These are phyloP conservation scores for Arctopsyche grandis DNA, from an alignment of 1,140 invertebrate species.

Conservation along the genomic window DNA sequence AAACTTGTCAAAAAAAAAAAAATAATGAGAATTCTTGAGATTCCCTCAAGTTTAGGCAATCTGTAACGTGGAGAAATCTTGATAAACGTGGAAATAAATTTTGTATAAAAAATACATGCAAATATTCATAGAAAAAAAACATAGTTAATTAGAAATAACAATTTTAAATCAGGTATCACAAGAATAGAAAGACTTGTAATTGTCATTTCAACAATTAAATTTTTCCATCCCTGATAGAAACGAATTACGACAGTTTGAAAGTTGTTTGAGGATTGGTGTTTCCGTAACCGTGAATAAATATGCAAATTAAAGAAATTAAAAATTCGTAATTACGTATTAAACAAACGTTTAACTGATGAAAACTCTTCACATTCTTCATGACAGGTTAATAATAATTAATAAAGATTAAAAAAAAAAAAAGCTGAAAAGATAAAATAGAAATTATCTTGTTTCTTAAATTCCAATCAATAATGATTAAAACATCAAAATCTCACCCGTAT, in stretches of 20 bases:
- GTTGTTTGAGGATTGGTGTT: constrained; percentile 22
- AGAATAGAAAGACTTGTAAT: not conserved
- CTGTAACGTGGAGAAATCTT: not conserved
- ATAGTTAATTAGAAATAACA: not conserved
- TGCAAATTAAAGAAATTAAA: not conserved
- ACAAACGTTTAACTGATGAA: no score
- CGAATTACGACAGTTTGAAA: not conserved
- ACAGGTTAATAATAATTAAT: no score
- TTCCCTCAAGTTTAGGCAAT: not conserved
- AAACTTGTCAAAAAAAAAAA: not conserved
- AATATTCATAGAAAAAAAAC: not conserved
- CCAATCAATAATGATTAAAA: not conserved
- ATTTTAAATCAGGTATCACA: not conserved
- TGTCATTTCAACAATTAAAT: not conserved
- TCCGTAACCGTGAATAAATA: not conserved
- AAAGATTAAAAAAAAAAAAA: no score
- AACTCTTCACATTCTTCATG: no score
- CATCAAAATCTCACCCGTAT: not conserved
- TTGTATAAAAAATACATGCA: not conserved
- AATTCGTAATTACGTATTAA: no score
- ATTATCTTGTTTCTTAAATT: no score
- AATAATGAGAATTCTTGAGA: not conserved
- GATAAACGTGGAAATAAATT: not conserved
- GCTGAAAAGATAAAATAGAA: no score
- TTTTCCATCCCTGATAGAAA: not conserved